These are phyloP conservation scores for Lophura swinhoii DNA, from an alignment of 2,797 vertebrate genomes.

Conservation along the genomic window DNA sequence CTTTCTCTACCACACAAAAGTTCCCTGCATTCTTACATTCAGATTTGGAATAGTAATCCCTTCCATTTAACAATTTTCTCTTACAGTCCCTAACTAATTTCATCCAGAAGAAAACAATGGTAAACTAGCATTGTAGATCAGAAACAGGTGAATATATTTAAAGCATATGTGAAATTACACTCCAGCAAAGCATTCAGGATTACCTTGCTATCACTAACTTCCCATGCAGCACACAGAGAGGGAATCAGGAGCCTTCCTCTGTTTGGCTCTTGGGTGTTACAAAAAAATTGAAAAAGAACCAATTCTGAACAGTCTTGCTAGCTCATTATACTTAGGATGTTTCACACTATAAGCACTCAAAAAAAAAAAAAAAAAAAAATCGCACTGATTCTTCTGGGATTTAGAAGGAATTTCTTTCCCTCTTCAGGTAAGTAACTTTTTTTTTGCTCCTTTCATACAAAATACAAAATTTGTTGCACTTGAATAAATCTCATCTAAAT, in stretches of 20 bases:
- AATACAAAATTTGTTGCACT: not conserved
- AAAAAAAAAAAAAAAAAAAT: not conserved
- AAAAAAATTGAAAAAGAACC: not conserved
- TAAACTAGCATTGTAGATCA: not conserved
- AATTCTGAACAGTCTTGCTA: not conserved
- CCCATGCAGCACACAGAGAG: not conserved
- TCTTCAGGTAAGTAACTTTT: not conserved
- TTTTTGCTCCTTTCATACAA: not conserved
- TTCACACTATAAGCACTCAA: not conserved
- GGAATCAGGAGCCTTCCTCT: not conserved
- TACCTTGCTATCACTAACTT: not conserved
- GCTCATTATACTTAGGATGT: not conserved
- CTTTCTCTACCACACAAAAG: not conserved
- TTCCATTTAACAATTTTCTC: not conserved
- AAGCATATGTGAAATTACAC: not conserved
- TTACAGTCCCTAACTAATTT: not conserved
- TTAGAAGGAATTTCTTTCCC: not conserved
- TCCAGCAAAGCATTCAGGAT: not conserved
- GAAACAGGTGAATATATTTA: not conserved
- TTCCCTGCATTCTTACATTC: not conserved
- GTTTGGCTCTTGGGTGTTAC: not conserved
- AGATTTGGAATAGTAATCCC: not conserved
- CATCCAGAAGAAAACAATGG: not conserved
- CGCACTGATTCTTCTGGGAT: not conserved
- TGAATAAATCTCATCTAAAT: not conserved